phyloP scores from a whole-genome alignment of 1,140 invertebrate species.

The Drosophila triauraria region DNA sequence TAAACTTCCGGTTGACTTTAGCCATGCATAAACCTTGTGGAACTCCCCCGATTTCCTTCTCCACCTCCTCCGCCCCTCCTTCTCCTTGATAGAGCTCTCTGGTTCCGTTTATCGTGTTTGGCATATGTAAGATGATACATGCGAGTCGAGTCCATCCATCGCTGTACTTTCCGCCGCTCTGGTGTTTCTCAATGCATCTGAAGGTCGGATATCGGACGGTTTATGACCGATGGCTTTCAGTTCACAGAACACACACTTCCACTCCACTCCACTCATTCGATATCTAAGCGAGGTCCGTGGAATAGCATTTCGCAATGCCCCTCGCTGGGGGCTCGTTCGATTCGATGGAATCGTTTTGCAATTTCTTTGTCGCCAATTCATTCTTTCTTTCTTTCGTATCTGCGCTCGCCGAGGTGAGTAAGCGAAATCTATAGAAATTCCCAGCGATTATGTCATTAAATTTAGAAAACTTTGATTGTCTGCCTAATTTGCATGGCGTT shows the following conservation, averaged over 20 bases:
- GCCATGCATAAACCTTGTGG: constrained; percentile 27
- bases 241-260: constrained; percentile 1
- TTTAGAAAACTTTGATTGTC: constrained; percentile 37
- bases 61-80: not conserved
- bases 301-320: constrained; percentile 12
- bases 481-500: constrained; percentile 20
- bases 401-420: constrained; percentile 24
- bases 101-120: constrained; percentile 38
- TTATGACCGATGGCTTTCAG: constrained; percentile 27
- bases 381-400: not conserved
- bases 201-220: constrained; percentile 50
- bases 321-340: constrained; percentile 34
- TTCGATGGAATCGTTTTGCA: constrained; percentile 18
- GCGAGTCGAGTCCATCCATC: not conserved
- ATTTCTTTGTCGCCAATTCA: constrained; percentile 25
- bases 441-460: constrained; percentile 48
- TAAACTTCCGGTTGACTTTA: constrained; percentile 60
- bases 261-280: not conserved
- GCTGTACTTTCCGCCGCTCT: not conserved
- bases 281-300: constrained; percentile 1
- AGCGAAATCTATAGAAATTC: constrained; percentile 42
- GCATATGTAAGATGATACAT: constrained; percentile 73
- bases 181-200: constrained; percentile 35
- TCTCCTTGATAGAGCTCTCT: constrained; percentile 12
- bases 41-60: constrained; percentile 1